A percentile compares a stretch with the other conserved stretches of the same genome.
Evolutionary conservation across 2,797 vertebrate species (phyloP).

Genomic region (Lemur catta): DNA sequence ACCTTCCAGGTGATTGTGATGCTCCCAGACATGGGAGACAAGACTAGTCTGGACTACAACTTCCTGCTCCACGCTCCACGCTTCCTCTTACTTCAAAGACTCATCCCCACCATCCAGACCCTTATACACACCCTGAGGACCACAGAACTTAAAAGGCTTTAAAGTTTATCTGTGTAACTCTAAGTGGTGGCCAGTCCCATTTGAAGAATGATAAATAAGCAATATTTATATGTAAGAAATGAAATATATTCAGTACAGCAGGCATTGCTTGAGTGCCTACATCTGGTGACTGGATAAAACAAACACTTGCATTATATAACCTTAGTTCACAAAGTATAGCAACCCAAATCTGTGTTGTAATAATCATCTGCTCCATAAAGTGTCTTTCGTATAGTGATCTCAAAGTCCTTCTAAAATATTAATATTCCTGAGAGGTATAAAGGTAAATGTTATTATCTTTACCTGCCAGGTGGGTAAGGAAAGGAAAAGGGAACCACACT

Average conservation of each 20-base stretch:
- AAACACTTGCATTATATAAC: not conserved
- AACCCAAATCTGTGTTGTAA: not conserved
- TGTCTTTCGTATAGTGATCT: slow-evolving; percentile 6
- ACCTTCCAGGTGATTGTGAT: not conserved
- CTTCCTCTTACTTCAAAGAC: not conserved
- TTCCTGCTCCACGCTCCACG: fast-evolving
- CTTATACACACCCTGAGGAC: not conserved
- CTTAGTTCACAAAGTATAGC: not conserved
- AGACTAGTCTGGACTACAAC: not conserved
- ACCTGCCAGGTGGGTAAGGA: slow-evolving; percentile 46
- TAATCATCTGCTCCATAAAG: not conserved
- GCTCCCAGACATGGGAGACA: fast-evolving
- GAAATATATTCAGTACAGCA: not conserved
- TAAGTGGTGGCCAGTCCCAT: not conserved
- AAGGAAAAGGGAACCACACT: not conserved
- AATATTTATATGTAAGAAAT: not conserved
- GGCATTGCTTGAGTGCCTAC: not conserved
- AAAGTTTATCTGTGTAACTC: not conserved
- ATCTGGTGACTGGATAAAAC: not conserved
- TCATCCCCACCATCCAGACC: fast-evolving
- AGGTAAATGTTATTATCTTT: slow-evolving; percentile 57
- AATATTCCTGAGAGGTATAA: slow-evolving; percentile 36
- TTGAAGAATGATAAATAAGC: not conserved
- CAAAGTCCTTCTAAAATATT: slow-evolving; percentile 45
- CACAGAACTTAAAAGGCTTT: not conserved